Evolutionary conservation across 2,797 vertebrate species (phyloP).

Genomic region (Lacerta viridis): DNA sequence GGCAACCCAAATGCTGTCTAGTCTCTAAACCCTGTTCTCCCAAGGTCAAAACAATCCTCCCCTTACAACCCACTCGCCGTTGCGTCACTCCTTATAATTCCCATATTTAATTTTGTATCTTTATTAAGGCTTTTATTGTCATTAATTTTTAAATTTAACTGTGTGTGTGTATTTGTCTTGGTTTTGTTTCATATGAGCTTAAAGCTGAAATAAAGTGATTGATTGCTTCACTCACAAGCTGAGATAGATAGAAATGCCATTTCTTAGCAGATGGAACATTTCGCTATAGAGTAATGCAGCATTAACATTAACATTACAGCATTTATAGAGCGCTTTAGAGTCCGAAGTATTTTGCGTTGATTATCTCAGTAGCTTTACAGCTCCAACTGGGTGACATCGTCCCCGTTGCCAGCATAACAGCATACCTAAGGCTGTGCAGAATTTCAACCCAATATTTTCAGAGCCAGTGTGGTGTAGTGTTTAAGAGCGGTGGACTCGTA

Average conservation of each 20-base stretch:
- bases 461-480: too few relatives aligned
- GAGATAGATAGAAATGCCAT: not conserved
- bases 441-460: not conserved
- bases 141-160: too few relatives aligned
- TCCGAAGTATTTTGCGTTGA: not conserved
- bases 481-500: too few relatives aligned
- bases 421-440: not conserved
- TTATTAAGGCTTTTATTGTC: too few relatives aligned
- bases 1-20: not conserved
- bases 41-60: not conserved
- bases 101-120: too few relatives aligned
- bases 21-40: not conserved
- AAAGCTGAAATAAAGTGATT: too few relatives aligned
- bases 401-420: not conserved
- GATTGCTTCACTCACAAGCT: not conserved
- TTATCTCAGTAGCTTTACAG: not conserved
- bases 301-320: not conserved
- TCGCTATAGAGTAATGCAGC: not conserved
- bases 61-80: not conserved
- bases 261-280: not conserved
- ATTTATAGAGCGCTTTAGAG: not conserved
- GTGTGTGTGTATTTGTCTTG: too few relatives aligned
- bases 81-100: not conserved
- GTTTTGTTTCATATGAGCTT: too few relatives aligned
- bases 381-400: not conserved